phyloP scores from a whole-genome alignment of 2,888 invertebrate genomes.

The Orchesella flavescens region DNA sequence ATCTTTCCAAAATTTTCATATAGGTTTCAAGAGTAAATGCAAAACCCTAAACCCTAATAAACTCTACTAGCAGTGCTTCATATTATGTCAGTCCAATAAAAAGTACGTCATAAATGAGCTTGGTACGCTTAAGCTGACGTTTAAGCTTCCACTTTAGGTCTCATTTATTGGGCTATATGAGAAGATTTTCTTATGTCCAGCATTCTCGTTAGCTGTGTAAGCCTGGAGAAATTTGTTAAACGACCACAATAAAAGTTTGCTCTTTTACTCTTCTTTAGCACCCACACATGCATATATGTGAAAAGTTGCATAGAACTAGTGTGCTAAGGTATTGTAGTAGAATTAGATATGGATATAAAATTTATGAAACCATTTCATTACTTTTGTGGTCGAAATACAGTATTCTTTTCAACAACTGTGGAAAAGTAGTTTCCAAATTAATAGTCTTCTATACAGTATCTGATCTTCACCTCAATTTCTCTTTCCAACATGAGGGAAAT shows the following conservation, averaged over 20 bases:
- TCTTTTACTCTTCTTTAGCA: slow-evolving; percentile 19
- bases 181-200: slow-evolving; percentile 40
- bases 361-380: slow-evolving; percentile 21
- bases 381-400: slow-evolving; percentile 31
- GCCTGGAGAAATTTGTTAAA: neutral
- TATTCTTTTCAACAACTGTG: slow-evolving; percentile 3
- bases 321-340: no score
- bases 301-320: slow-evolving; percentile 5
- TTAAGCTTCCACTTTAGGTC: slow-evolving; percentile 39
- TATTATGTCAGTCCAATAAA: slow-evolving; percentile 27
- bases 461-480: neutral
- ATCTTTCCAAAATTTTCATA: no score
- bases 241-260: slow-evolving; percentile 32
- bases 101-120: slow-evolving; percentile 52
- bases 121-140: slow-evolving; percentile 46
- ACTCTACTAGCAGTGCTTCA: neutral
- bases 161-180: slow-evolving; percentile 44
- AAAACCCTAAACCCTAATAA: no score
- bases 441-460: slow-evolving; percentile 21
- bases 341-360: neutral
- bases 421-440: slow-evolving; percentile 41
- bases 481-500: no score
- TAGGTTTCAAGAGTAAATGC: no score
- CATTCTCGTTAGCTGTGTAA: slow-evolving; percentile 27
- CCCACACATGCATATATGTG: neutral